A percentile compares a stretch with the other conserved stretches of the same genome.
phyloP scores from a whole-genome alignment of 23 tunicate genomes.

The Oikopleura vanhoeffeni region DNA sequence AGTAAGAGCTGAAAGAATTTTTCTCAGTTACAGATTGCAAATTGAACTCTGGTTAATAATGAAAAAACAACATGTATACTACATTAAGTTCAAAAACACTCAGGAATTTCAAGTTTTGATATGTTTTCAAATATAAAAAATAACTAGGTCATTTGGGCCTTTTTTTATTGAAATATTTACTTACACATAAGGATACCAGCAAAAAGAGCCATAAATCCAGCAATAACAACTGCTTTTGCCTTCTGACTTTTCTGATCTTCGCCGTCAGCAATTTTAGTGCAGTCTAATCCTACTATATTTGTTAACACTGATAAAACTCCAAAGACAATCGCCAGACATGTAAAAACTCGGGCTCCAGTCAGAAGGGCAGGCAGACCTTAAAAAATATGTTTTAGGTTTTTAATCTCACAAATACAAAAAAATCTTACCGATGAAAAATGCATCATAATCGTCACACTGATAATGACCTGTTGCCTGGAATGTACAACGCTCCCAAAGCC shows the following conservation, averaged over 20 bases:
- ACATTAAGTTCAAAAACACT: no score
- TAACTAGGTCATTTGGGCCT: no score
- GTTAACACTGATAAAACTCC: constrained; percentile 30
- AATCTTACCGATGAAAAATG: constrained; percentile 55
- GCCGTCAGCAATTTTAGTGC: constrained; percentile 28
- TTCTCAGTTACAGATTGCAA: no score
- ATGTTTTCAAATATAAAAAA: no score
- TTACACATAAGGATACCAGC: neutral
- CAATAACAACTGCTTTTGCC: constrained; percentile 36
- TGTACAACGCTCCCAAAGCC: constrained; percentile 59
- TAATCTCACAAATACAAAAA: constrained; percentile 23
- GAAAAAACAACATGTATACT: no score
- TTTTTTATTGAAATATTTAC: no score
- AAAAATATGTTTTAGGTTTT: no score
- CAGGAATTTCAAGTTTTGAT: no score
- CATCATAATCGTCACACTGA: constrained; percentile 63
- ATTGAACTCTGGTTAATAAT: no score
- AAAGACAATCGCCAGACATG: constrained; percentile 33
- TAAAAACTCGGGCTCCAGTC: constrained; percentile 36
- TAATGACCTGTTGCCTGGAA: constrained; percentile 52
- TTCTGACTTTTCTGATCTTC: constrained; percentile 37
- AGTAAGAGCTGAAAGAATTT: no score
- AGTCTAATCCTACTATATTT: constrained; percentile 33
- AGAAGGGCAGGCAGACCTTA: neutral
- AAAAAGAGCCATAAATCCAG: constrained; percentile 10